Conservation (phyloP, 2,113 vertebrate species). For the Eolophus roseicapilla region DNA sequence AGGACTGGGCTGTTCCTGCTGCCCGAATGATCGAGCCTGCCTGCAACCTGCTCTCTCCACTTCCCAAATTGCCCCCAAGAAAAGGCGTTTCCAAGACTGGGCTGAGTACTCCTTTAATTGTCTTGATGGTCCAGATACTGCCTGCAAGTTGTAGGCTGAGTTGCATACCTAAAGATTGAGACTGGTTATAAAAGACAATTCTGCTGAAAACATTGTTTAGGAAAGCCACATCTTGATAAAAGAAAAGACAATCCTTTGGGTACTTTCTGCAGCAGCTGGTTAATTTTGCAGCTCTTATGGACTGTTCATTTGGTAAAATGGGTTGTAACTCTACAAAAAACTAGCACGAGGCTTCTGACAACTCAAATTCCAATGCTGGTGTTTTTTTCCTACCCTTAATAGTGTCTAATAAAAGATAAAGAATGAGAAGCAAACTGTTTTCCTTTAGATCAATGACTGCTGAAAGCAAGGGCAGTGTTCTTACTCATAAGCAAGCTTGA, state of each 20-base stretch:
- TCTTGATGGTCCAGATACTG: neutral
- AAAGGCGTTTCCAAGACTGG: neutral
- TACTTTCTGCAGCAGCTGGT: neutral
- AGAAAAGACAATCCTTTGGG: neutral
- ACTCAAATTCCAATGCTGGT: neutral
- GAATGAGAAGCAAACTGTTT: neutral
- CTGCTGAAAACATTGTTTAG: neutral
- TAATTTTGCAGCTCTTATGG: neutral
- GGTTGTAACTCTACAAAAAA: neutral
- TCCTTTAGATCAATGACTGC: neutral
- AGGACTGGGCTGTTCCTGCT: neutral
- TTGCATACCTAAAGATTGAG: neutral
- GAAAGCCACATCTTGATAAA: neutral
- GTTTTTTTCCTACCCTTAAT: neutral
- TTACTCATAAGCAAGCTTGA: constrained; percentile 14
- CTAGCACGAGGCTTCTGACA: neutral
- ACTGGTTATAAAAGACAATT: neutral
- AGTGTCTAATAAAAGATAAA: neutral
- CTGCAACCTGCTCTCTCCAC: neutral
- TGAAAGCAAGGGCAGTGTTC: constrained; percentile 26
- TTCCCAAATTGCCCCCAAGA: neutral
- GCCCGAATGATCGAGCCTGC: fast-evolving
- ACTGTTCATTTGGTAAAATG: neutral
- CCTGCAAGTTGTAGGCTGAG: neutral
- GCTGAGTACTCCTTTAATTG: neutral